These are phyloP conservation scores for Zaprionus capensis DNA, from an alignment of 1,140 invertebrate species.

Conservation along the genomic window DNA sequence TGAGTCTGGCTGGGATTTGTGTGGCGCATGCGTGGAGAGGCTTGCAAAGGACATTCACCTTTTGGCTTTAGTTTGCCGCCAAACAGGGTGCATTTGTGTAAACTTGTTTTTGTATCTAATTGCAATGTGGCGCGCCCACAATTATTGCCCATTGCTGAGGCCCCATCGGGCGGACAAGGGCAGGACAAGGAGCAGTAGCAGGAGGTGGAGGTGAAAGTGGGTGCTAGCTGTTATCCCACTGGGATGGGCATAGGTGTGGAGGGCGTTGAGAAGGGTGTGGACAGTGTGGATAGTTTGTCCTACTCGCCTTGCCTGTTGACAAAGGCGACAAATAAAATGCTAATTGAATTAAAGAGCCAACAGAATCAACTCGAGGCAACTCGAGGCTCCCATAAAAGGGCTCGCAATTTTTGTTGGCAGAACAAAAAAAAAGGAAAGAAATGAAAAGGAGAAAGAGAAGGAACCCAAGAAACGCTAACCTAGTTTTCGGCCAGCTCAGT, in stretches of 20 bases:
- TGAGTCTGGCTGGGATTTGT: conserved; percentile 19
- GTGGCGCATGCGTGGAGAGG: conserved; percentile 59
- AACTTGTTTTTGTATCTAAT: conserved; percentile 70
- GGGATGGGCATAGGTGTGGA: conserved; percentile 3
- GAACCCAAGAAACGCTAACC: conserved; percentile 21
- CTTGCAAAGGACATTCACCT: conserved; percentile 71
- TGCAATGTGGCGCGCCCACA: conserved; percentile 61
- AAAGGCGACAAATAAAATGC: conserved; percentile 39
- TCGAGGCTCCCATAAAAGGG: neutral
- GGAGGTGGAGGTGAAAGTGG: neutral
- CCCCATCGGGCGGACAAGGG: neutral
- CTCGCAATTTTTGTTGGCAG: neutral
- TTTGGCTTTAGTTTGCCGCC: conserved; percentile 66
- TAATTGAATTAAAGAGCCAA: conserved; percentile 61
- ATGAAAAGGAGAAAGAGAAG: conserved; percentile 18
- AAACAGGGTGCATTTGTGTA: conserved; percentile 73
- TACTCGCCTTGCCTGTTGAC: neutral
- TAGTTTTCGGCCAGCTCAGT: conserved; percentile 54
- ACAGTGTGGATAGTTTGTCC: conserved; percentile 1
- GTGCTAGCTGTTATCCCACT: neutral
- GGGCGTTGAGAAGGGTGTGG: neutral
- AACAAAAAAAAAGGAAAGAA: neutral
- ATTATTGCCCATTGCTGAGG: conserved; percentile 17
- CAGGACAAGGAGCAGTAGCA: neutral
- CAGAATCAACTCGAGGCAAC: conserved; percentile 1